Conservation (phyloP, 2,888 invertebrate genomes). For the Drosophila anomalipes region DNA sequence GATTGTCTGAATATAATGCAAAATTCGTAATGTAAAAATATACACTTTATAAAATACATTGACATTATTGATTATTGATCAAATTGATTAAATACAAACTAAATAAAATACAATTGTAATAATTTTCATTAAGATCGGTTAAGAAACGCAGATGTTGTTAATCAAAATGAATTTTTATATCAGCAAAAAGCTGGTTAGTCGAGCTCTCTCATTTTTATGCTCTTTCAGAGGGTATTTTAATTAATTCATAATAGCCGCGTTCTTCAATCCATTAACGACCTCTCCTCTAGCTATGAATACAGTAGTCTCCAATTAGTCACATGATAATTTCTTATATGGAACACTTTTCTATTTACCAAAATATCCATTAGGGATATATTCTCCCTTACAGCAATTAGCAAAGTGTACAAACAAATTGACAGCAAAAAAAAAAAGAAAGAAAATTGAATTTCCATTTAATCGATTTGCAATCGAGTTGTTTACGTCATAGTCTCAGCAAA, state of each 20-base stretch:
- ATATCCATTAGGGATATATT: background rate
- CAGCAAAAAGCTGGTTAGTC: background rate
- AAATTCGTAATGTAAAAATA: background rate
- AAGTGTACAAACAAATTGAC: background rate
- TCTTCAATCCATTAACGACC: background rate
- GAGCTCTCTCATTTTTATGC: background rate
- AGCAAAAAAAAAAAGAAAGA: background rate
- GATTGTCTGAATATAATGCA: constrained; percentile 63
- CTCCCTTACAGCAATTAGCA: background rate
- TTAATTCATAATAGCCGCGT: background rate
- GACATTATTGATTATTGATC: background rate
- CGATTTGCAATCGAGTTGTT: constrained; percentile 18
- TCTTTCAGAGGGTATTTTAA: background rate
- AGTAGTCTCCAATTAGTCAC: background rate
- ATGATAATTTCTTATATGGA: background rate
- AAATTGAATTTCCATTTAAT: background rate
- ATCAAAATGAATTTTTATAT: background rate
- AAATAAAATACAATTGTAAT: background rate
- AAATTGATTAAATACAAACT: background rate
- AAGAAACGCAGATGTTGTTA: background rate
- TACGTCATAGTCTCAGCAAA: constrained; percentile 29
- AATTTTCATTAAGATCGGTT: background rate
- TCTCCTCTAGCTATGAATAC: background rate
- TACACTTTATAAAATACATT: background rate
- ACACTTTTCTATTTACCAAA: background rate